These are phyloP conservation scores for Pseudochirops cupreus DNA, from an alignment of 2,797 vertebrate genomes.

Conservation along the genomic window DNA sequence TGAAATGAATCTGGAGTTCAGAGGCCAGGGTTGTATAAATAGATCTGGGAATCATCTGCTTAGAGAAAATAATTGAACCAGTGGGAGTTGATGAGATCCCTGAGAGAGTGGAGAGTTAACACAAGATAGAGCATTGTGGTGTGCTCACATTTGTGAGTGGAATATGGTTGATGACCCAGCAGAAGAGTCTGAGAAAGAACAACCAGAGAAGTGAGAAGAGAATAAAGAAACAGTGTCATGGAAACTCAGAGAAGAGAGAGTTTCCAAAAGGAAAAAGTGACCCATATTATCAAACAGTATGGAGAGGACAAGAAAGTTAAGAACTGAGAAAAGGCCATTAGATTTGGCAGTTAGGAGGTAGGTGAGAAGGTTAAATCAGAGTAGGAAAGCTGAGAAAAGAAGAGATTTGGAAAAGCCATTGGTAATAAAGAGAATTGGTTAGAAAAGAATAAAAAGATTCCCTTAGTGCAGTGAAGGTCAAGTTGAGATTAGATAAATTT, in stretches of 20 bases:
- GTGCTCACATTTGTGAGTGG: not conserved
- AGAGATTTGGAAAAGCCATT: not conserved
- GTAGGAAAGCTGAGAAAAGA: not conserved
- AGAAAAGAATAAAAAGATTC: not conserved
- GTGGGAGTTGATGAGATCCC: not conserved
- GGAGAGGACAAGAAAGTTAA: not conserved
- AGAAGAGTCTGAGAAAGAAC: not conserved
- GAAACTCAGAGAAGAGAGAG: not conserved
- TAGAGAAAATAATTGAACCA: not conserved
- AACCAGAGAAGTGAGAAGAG: not conserved
- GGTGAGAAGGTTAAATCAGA: not conserved
- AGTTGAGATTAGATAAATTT: not conserved
- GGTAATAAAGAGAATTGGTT: not conserved
- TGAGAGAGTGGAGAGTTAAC: not conserved
- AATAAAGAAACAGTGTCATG: not conserved
- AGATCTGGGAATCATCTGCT: not conserved
- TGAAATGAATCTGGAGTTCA: not conserved
- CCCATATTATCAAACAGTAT: not conserved
- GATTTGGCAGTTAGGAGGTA: not conserved
- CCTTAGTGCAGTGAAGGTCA: not conserved
- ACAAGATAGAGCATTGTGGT: not conserved
- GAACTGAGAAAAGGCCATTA: not conserved
- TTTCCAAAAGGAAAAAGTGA: not conserved
- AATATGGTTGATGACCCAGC: not conserved
- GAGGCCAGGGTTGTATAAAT: not conserved